Evolutionary conservation across 2,888 invertebrate genomes (phyloP), one percentile per base, ranked within the genome.

Genomic region (Phaedon cochleariae): DNA sequence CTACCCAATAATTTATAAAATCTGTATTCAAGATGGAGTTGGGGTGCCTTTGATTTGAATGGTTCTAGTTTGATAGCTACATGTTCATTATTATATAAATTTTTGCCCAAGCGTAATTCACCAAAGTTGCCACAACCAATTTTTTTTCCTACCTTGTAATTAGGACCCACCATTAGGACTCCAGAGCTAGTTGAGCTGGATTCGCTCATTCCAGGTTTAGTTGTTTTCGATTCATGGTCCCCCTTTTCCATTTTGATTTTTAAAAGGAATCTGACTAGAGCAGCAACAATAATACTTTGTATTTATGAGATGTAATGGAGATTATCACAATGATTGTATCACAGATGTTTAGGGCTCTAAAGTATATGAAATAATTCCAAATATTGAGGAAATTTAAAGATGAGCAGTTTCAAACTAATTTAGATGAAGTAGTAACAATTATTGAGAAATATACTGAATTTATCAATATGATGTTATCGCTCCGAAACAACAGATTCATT

Each of bases 21-120:
- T 88, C 98, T 91, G 90, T 98, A 98, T 89, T 98, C 98, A 88
- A 99, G 90, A 86, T 98, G 98, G 83, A 98, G 89, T 88, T 99
- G 98, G 73, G 98, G 98, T 82, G 98, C 98, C 90, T 98, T 96
- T 80, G 98, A 96, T 88, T 98, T 98, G 95, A 98, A 97, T 80
- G 97, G 96, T 90, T 98, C 98, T 94, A 99, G 92, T 89, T 98
- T 98, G 85, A 98, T 98, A 85, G 98, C 98, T 86, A 99, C 98
- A 89, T 98, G 98, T 89, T 99, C 98, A 90, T 97, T 98, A 90
- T 97, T 99, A 90, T 98, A 98, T 83, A 99, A 90, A 88, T 99
- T 99, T 89, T 98, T 98, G 93, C 97, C 98, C 85, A 99, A 90
- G 84, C 98, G 90, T 78, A 99, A 90, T 88, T 99, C 98, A 76